phyloP scores from a whole-genome alignment of 2,113 vertebrate genomes.

The Erpornis zantholeuca region DNA sequence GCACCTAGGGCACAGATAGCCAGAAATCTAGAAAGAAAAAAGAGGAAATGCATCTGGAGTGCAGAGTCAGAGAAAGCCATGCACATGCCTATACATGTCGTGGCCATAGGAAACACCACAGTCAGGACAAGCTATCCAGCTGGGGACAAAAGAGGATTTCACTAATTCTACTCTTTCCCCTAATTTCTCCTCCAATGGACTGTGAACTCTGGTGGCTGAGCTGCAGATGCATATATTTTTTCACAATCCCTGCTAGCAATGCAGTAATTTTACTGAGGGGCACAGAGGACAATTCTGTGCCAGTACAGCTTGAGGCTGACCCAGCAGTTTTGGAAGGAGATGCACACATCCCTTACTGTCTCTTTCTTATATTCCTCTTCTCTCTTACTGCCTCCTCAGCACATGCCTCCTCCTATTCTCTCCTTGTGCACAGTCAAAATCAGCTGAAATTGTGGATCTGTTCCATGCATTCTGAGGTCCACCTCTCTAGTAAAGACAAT shows the following conservation, averaged over 20 bases:
- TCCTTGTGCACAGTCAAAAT: not conserved
- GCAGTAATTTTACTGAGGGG: not conserved
- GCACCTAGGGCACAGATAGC: not conserved
- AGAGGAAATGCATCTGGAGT: not conserved
- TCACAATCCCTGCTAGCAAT: not conserved
- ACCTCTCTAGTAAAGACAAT: not conserved
- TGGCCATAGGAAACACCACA: not conserved
- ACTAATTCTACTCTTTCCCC: not conserved
- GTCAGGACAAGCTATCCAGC: not conserved
- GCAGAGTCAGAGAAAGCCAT: not conserved
- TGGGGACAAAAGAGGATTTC: not conserved
- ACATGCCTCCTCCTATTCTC: not conserved
- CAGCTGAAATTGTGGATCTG: not conserved
- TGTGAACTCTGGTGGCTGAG: not conserved
- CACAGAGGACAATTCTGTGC: not conserved
- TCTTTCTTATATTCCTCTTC: not conserved
- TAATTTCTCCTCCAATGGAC: not conserved
- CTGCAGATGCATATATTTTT: not conserved
- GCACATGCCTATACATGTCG: accelerated
- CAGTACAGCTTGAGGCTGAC: not conserved
- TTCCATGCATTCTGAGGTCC: not conserved
- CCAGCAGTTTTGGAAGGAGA: not conserved
- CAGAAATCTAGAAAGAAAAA: slow-evolving; percentile 23
- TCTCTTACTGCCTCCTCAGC: not conserved
- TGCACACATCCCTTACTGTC: not conserved